Evolutionary conservation across 2,113 vertebrate genomes (phyloP).

Genomic region (Xenotilapia longispinis): DNA sequence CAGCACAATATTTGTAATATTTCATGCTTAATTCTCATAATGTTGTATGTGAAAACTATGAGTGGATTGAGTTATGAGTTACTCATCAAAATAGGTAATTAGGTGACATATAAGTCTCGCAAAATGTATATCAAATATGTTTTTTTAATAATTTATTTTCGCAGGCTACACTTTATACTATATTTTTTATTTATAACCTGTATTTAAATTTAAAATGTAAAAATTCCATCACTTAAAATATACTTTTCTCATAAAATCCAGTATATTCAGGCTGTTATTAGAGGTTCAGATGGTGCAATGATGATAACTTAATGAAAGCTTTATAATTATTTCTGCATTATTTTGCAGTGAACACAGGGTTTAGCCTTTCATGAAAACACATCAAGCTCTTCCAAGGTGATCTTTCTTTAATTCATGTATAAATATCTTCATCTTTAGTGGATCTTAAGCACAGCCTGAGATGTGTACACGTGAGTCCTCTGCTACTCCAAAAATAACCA

Average conservation of each 20-base stretch:
- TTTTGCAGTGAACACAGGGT: neutral
- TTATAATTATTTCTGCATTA: neutral
- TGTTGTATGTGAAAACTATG: neutral
- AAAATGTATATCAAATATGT: neutral
- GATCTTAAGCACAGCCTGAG: neutral
- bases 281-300: neutral
- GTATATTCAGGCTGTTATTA: neutral
- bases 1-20: neutral
- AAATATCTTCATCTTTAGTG: neutral
- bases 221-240: neutral
- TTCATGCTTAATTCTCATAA: neutral
- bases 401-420: neutral
- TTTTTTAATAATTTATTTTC: neutral
- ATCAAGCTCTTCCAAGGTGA: neutral
- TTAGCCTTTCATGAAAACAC: neutral
- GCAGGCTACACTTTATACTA: neutral
- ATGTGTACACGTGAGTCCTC: neutral
- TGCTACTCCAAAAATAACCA: neutral
- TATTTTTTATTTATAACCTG: neutral
- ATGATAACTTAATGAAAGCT: neutral
- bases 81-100: neutral
- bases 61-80: neutral
- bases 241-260: neutral
- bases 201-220: neutral
- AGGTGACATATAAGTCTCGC: neutral